Percentiles rank a stretch among this genome's conserved stretches.
These are phyloP conservation scores for Poecilobothrus nobilitatus DNA, from an alignment of 2,888 invertebrate species.

Conservation along the genomic window DNA sequence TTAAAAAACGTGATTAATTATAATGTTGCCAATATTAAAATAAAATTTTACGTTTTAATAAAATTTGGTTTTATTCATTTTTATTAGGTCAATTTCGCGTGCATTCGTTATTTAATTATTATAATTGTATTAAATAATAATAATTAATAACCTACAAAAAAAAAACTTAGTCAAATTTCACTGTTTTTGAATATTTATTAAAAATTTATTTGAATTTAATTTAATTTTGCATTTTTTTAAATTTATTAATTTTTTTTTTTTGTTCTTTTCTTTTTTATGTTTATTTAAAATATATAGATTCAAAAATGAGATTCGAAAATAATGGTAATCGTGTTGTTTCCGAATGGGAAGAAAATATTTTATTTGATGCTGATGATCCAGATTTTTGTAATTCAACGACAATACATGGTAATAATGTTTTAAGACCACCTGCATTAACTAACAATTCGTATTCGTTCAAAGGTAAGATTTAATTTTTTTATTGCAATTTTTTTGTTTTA, in stretches of 20 bases:
- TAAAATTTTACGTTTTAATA: too few relatives aligned
- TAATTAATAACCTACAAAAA: too few relatives aligned
- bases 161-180: too few relatives aligned
- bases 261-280: neutral
- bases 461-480: constrained; percentile 17
- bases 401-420: constrained; percentile 26
- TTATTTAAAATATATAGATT: neutral
- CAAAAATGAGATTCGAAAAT: constrained; percentile 5
- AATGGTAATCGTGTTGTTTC: constrained; percentile 29
- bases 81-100: too few relatives aligned
- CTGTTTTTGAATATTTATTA: too few relatives aligned
- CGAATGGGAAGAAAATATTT: constrained; percentile 42
- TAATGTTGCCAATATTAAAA: too few relatives aligned
- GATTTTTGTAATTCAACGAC: constrained; percentile 36
- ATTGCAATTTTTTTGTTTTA: constrained; percentile 5
- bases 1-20: too few relatives aligned
- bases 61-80: too few relatives aligned
- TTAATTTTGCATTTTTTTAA: too few relatives aligned
- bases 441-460: constrained; percentile 17
- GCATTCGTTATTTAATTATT: too few relatives aligned
- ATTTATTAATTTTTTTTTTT: neutral
- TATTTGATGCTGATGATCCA: constrained; percentile 43
- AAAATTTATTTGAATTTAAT: too few relatives aligned
- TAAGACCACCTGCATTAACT: constrained; percentile 22
- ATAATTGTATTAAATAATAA: too few relatives aligned